These are phyloP conservation scores for Loris lydekkerianus DNA, from an alignment of 2,797 vertebrate species.

Conservation along the genomic window DNA sequence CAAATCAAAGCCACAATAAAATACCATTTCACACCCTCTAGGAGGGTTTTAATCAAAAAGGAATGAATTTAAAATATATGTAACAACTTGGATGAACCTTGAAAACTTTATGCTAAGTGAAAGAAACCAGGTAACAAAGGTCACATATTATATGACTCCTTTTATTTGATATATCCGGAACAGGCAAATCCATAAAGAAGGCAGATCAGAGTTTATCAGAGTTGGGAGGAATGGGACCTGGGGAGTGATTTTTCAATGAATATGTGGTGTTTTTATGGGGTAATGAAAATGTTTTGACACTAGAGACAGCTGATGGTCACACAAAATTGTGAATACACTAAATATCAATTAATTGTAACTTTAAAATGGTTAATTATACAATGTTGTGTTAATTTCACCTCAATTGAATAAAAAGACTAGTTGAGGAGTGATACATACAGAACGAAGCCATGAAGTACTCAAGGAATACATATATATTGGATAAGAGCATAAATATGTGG, in stretches of 20 bases:
- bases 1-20: not conserved
- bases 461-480: not conserved
- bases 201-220: not conserved
- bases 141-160: not conserved
- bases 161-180: slow-evolving; percentile 11
- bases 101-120: slow-evolving; percentile 10
- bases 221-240: not conserved
- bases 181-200: not conserved
- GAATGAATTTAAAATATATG: not conserved
- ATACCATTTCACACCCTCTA: not conserved
- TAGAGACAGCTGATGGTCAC: not conserved
- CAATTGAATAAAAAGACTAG: not conserved
- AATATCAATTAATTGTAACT: not conserved
- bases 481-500: not conserved
- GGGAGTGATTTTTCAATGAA: not conserved
- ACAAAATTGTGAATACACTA: not conserved
- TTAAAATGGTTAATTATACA: not conserved
- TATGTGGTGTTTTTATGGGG: not conserved
- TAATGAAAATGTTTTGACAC: not conserved
- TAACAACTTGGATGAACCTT: not conserved
- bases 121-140: not conserved
- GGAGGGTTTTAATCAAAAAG: not conserved
- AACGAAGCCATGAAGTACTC: not conserved
- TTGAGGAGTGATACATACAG: not conserved
- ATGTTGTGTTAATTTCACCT: slow-evolving; percentile 4